Evolutionary conservation across 2,113 vertebrate genomes (phyloP).

Genomic region (Clarias batrachus): DNA sequence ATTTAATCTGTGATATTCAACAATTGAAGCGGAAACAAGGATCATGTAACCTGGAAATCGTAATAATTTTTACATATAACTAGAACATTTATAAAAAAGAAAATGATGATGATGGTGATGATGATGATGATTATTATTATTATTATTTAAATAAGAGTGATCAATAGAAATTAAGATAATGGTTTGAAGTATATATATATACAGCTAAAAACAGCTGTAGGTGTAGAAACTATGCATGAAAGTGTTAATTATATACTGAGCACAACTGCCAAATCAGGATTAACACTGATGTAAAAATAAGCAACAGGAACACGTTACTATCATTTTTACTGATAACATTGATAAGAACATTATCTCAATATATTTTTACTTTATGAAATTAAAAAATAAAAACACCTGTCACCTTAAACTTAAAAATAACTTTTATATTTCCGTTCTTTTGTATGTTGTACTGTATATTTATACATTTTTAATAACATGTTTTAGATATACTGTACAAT

Average conservation of each 20-base stretch:
- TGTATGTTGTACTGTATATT: neutral
- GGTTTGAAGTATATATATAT: neutral
- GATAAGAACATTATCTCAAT: neutral
- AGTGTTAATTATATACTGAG: neutral
- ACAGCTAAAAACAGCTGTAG: neutral
- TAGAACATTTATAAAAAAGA: neutral
- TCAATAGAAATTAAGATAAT: neutral
- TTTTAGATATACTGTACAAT: neutral
- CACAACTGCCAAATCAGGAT: neutral
- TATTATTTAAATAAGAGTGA: neutral
- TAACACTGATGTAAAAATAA: neutral
- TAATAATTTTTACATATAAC: neutral
- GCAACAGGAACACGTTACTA: neutral
- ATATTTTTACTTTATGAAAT: neutral
- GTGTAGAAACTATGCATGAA: neutral
- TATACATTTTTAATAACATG: neutral
- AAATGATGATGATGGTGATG: neutral
- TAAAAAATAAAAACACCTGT: neutral
- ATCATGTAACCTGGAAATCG: neutral
- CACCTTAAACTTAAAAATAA: neutral
- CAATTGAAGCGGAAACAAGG: slow-evolving; percentile 3
- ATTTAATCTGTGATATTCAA: slow-evolving; percentile 27
- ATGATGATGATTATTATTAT: neutral
- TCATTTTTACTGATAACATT: neutral
- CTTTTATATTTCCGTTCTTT: neutral